Evolutionary conservation across 1,140 invertebrate species (phyloP).

Genomic region (Leptinotarsa lineolata): DNA sequence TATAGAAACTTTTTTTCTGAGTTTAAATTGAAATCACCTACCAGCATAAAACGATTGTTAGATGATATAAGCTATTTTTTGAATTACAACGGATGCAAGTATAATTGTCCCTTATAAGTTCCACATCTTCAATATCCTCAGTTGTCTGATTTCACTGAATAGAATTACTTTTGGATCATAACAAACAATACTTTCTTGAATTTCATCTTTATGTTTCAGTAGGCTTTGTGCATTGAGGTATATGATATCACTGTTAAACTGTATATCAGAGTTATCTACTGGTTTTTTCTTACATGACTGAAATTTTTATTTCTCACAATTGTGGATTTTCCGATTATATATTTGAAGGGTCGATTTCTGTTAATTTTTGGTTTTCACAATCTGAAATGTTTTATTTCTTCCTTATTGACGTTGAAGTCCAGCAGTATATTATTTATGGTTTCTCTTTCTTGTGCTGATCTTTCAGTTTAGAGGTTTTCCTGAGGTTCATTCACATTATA

Average conservation of each 20-base stretch:
- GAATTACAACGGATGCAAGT: background rate
- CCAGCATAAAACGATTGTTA: background rate
- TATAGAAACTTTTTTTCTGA: too few species aligned
- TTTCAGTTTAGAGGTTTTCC: too few species aligned
- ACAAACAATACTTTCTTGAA: slow-evolving; percentile 3
- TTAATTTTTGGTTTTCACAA: background rate
- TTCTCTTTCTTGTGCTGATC: background rate
- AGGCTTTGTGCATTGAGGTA: slow-evolving; percentile 4
- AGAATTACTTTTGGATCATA: slow-evolving; percentile 10
- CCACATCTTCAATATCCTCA: slow-evolving; percentile 12
- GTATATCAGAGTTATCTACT: background rate
- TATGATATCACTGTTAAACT: slow-evolving; percentile 4
- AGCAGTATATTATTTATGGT: background rate
- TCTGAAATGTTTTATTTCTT: background rate
- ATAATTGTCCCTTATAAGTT: background rate
- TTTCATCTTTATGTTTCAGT: background rate
- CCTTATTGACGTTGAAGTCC: background rate
- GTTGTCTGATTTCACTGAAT: slow-evolving; percentile 8
- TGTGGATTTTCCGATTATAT: background rate
- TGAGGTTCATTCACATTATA: too few species aligned
- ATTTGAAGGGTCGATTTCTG: background rate
- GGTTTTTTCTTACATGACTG: background rate
- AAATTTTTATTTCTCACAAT: background rate
- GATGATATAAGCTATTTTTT: background rate
- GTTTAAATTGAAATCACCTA: too few species aligned